Percentiles rank a stretch among this genome's conserved stretches.
Evolutionary conservation across 2,797 vertebrate species (phyloP).

Genomic region (Leucoraja ocellata): DNA sequence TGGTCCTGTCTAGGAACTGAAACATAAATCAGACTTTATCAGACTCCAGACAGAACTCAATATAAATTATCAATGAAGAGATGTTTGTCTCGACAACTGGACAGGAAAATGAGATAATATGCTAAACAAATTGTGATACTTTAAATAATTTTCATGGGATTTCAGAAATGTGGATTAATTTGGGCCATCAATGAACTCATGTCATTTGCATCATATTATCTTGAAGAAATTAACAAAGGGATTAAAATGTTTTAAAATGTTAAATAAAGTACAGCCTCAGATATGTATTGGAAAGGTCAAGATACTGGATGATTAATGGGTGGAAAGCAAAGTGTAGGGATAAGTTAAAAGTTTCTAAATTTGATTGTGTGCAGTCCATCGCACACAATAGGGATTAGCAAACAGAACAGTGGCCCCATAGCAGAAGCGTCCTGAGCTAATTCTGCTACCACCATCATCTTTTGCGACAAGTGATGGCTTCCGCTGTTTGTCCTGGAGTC

Average conservation of each 20-base stretch:
- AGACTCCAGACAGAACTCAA: not conserved
- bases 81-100: not conserved
- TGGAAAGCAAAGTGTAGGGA: not conserved
- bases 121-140: not conserved
- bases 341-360: not conserved
- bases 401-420: not conserved
- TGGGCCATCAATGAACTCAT: not conserved
- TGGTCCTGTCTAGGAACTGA: constrained; percentile 67
- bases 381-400: not conserved
- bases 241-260: not conserved
- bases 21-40: not conserved
- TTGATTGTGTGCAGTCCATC: not conserved
- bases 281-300: not conserved
- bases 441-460: no score
- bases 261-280: not conserved
- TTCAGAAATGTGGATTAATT: not conserved
- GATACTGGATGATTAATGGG: not conserved
- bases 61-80: not conserved
- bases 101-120: not conserved
- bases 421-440: no score
- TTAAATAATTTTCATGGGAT: not conserved
- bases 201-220: not conserved
- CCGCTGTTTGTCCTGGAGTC: no score
- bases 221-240: not conserved
- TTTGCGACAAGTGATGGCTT: no score